Conservation (phyloP, 2,888 invertebrate genomes). For the Zygothrica quintamaculata region DNA sequence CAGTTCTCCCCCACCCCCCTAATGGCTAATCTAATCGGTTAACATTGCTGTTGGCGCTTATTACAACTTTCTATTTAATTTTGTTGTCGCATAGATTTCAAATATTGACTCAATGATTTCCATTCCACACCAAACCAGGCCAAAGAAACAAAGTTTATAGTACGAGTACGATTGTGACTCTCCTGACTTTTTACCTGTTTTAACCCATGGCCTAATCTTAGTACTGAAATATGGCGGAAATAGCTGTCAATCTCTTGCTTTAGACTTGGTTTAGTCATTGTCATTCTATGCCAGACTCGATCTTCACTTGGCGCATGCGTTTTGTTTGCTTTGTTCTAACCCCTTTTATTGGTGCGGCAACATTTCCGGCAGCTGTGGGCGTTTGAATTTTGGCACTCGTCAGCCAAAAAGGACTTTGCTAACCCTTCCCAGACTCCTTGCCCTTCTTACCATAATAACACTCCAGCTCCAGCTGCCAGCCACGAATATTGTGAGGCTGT, state of each 20-base stretch:
- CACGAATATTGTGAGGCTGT: slow-evolving; percentile 39
- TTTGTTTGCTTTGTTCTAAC: slow-evolving; percentile 40
- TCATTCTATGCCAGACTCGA: slow-evolving; percentile 14
- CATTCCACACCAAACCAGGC: background rate
- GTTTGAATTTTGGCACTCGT: slow-evolving; percentile 68
- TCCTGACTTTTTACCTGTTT: slow-evolving; percentile 27
- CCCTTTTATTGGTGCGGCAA: slow-evolving; percentile 36
- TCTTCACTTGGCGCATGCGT: slow-evolving; percentile 60
- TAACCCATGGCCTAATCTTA: background rate
- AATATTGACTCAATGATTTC: slow-evolving; percentile 61
- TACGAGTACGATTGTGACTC: too few relatives aligned
- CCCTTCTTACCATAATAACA: background rate
- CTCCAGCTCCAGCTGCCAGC: background rate
- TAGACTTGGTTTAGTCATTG: slow-evolving; percentile 11
- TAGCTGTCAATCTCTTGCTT: slow-evolving; percentile 58
- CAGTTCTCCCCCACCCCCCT: slow-evolving; percentile 16
- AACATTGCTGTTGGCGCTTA: slow-evolving; percentile 68
- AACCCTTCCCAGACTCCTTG: background rate
- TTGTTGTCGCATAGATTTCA: slow-evolving; percentile 47
- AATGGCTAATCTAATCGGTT: slow-evolving; percentile 67
- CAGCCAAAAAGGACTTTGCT: slow-evolving; percentile 25
- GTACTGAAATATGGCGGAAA: slow-evolving; percentile 50
- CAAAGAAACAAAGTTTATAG: too few relatives aligned
- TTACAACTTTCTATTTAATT: slow-evolving; percentile 68
- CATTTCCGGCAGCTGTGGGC: slow-evolving; percentile 81